Evolutionary conservation across 2,797 vertebrate genomes (phyloP).

Genomic region (Loris lydekkerianus): DNA sequence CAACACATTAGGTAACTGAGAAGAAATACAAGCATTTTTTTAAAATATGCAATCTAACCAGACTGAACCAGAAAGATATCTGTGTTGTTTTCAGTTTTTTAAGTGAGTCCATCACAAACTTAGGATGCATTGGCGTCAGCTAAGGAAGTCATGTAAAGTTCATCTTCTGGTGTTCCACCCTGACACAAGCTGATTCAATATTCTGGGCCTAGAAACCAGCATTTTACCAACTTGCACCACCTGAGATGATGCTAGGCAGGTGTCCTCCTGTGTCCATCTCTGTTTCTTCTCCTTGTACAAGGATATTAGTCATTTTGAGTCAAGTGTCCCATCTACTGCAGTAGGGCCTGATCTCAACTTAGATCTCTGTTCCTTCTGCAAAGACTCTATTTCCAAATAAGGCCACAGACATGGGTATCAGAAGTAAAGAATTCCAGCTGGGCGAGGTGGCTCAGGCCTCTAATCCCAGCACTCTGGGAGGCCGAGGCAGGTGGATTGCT

Average conservation of each 20-base stretch:
- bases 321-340: neutral
- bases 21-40: neutral
- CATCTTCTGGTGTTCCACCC: neutral
- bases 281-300: neutral
- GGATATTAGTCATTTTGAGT: neutral
- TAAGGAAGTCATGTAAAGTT: neutral
- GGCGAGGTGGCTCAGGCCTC: no score
- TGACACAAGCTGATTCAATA: no score
- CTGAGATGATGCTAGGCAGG: neutral
- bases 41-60: neutral
- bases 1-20: neutral
- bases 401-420: neutral
- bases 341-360: neutral
- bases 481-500: no score
- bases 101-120: neutral
- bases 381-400: neutral
- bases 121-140: no score
- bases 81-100: neutral
- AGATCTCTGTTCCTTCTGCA: no score
- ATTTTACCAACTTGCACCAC: neutral
- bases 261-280: accelerated
- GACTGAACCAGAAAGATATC: neutral
- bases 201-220: neutral
- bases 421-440: no score
- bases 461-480: no score